phyloP scores from a whole-genome alignment of 2,797 vertebrate species.

The Aplochiton taeniatus region DNA sequence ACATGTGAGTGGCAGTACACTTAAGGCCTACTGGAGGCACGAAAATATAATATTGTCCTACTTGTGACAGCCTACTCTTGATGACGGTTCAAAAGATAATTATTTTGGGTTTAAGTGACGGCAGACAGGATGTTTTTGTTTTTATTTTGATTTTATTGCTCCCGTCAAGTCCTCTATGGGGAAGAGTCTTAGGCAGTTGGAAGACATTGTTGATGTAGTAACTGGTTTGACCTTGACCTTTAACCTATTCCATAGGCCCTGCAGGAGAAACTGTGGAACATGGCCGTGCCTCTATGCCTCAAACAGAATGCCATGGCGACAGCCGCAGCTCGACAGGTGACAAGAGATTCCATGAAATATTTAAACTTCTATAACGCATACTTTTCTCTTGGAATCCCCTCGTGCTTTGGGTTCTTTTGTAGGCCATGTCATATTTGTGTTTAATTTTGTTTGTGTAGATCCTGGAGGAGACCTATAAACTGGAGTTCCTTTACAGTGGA shows the following conservation, averaged over 20 bases:
- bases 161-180: too few relatives aligned
- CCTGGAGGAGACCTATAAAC: conserved; percentile 93
- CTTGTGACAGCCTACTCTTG: too few relatives aligned
- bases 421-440: background rate
- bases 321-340: conserved; percentile 87
- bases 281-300: conserved; percentile 91
- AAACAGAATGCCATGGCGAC: conserved; percentile 91
- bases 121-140: too few relatives aligned
- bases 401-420: background rate
- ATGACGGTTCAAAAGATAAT: too few relatives aligned
- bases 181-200: too few relatives aligned
- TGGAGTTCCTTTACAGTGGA: conserved; percentile 96
- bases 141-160: too few relatives aligned
- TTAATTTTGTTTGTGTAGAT: conserved; percentile 73
- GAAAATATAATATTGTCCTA: background rate
- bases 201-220: background rate
- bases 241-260: conserved; percentile 77
- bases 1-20: background rate
- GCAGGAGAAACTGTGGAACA: conserved; percentile 95
- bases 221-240: background rate
- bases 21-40: background rate
- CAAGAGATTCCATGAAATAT: conserved; percentile 49
- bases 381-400: background rate
- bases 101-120: too few relatives aligned
- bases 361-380: background rate